Evolutionary conservation across 2,113 vertebrate genomes (phyloP).

Genomic region (Festucalex cinctus): DNA sequence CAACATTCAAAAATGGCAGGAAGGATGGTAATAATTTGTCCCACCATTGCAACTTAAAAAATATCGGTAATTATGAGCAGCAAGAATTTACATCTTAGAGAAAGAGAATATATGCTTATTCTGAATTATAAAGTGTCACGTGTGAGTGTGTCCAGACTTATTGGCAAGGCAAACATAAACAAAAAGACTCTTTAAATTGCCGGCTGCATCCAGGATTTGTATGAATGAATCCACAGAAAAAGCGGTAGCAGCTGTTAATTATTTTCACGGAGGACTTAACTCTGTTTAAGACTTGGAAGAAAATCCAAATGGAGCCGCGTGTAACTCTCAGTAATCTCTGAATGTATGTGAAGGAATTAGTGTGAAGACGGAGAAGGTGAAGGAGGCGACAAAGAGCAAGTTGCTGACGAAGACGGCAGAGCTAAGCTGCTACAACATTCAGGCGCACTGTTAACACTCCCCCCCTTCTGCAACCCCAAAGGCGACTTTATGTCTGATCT

Average conservation of each 20-base stretch:
- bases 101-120: no score
- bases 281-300: constrained; percentile 10
- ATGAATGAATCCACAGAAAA: constrained; percentile 6
- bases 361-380: constrained; percentile 22
- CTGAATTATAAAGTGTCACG: no score
- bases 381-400: constrained; percentile 23
- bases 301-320: constrained; percentile 17
- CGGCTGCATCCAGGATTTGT: neutral
- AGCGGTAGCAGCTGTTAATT: constrained; percentile 25
- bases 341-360: constrained; percentile 22
- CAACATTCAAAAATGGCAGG: no score
- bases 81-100: no score
- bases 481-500: constrained; percentile 51
- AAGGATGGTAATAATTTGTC: no score
- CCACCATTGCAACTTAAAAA: no score
- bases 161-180: constrained; percentile 6
- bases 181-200: neutral
- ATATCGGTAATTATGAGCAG: no score
- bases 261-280: constrained; percentile 22
- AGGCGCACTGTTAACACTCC: constrained; percentile 36
- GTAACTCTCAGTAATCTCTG: constrained; percentile 31
- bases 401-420: constrained; percentile 35
- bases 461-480: constrained; percentile 33
- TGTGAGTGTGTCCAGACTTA: constrained; percentile 32
- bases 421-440: constrained; percentile 40